Evolutionary conservation across 1,140 invertebrate genomes (phyloP), one percentile per base, ranked within the genome.

Genomic region (Stratiolaelaps scimitus): DNA sequence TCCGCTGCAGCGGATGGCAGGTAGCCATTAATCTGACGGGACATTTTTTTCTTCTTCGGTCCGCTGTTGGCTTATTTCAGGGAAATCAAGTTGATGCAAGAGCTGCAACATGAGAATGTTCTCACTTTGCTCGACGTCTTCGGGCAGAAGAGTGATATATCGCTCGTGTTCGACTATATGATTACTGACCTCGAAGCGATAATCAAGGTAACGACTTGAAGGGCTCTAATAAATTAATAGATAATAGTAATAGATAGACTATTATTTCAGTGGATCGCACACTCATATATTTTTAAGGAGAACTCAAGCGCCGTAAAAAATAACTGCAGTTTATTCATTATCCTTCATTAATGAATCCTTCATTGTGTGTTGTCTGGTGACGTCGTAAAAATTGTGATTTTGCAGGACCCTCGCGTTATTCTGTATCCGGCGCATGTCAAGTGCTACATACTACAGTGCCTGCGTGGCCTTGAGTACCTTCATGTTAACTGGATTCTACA

Each of bases 151-250:
- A 96, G 92, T 26, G 98, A 97, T 81, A 87, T 99, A n/a, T 97
- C 93, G 47, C 78, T 99, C 23, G 95, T 99, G 0, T 98, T 98
- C 80, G 95, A 99, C 76, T 98, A 94, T 73, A 98, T 99, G 94
- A 92, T 98, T 73, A 98, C 94, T 29, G 96, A 99, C 79, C 79
- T 99, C 69, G 96, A 98, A 80, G 84, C 90, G 56, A 85, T 53
- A 28, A 20, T 66, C 15, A 60, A 60, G 53, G 53, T 60, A 34
- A 15, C 15, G 23, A 23, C n/a, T 6, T 15, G 4, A 34, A 26
- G 26, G 19, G 26, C 47, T 20, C 19, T n/a, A 45, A 45, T 13
- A 45, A 45, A 13, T 45, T n/a, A 45, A 19, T 13, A 45, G 19
- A 13, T n/a, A 23, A 28, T 23, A 48, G 19, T 48, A 48, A 28